Conservation (phyloP, 2,888 invertebrate genomes). For the Pseudococcus jackbeardsleyi region DNA sequence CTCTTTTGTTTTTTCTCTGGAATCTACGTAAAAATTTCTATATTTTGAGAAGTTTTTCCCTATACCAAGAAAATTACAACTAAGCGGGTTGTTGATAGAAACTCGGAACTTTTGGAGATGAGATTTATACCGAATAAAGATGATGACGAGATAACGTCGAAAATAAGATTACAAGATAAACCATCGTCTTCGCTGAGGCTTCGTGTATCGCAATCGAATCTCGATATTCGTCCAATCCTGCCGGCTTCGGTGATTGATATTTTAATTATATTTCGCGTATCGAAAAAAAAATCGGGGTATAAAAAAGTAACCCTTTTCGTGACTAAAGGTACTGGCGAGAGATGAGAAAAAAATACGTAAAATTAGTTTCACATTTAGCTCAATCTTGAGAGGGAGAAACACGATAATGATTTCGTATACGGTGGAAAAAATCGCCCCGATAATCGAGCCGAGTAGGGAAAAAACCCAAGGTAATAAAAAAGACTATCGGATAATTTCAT, state of each 20-base stretch:
- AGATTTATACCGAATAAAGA: not conserved
- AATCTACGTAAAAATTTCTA: not conserved
- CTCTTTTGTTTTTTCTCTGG: not conserved
- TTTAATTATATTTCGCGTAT: constrained; percentile 16
- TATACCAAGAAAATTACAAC: not conserved
- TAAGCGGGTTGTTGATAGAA: constrained; percentile 22
- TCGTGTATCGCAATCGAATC: not conserved
- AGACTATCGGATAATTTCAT: not conserved
- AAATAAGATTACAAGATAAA: constrained; percentile 26
- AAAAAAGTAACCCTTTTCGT: not conserved
- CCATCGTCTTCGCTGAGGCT: not conserved
- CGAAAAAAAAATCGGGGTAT: not conserved
- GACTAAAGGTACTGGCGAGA: not conserved
- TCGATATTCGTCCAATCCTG: not conserved
- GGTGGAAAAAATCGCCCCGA: not conserved
- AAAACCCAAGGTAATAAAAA: not conserved
- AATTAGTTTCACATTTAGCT: not conserved
- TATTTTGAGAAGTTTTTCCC: not conserved
- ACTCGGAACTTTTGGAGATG: not conserved
- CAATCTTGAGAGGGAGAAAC: not conserved
- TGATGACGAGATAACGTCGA: not conserved
- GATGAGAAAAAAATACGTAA: not conserved
- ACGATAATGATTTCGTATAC: not conserved
- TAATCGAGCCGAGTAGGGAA: not conserved
- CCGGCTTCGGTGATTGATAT: constrained; percentile 32